Evolutionary conservation across 2,113 vertebrate genomes (phyloP).

Genomic region (Eleginops maclovinus): DNA sequence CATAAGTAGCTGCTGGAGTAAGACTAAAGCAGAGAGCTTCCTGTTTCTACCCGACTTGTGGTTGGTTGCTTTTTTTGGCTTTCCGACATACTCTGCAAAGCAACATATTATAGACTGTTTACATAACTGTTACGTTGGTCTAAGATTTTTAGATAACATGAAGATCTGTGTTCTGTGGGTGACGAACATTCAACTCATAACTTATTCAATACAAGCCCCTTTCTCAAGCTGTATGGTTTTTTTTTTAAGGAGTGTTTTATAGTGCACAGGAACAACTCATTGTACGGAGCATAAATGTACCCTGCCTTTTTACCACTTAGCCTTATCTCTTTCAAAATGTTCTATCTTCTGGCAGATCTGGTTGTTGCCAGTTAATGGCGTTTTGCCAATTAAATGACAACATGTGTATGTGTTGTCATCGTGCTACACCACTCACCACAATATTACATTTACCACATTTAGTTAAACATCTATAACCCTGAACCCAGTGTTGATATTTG

Average conservation of each 20-base stretch:
- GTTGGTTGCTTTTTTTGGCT: not conserved
- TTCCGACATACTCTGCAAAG: not conserved
- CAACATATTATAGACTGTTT: not conserved
- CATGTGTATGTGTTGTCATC: not conserved
- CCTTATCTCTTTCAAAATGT: not conserved
- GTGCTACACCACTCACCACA: not conserved
- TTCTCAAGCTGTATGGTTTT: not conserved
- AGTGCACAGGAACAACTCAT: not conserved
- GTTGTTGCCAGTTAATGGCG: not conserved
- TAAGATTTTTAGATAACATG: not conserved
- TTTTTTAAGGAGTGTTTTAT: too few relatives aligned
- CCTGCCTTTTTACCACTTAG: not conserved
- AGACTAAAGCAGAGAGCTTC: not conserved
- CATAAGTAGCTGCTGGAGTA: not conserved
- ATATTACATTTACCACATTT: too few relatives aligned
- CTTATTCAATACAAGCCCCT: not conserved
- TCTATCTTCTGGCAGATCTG: not conserved
- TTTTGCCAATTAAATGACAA: too few relatives aligned
- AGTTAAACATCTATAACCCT: too few relatives aligned
- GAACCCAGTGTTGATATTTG: too few relatives aligned
- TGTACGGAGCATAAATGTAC: not conserved
- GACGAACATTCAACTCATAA: not conserved
- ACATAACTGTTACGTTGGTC: not conserved
- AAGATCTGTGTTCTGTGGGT: not conserved
- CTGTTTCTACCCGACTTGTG: slow-evolving; percentile 7